A percentile compares a stretch with the other conserved stretches of the same genome.
Conservation (phyloP, 2,888 invertebrate species). For the Brassicogethes aeneus region DNA sequence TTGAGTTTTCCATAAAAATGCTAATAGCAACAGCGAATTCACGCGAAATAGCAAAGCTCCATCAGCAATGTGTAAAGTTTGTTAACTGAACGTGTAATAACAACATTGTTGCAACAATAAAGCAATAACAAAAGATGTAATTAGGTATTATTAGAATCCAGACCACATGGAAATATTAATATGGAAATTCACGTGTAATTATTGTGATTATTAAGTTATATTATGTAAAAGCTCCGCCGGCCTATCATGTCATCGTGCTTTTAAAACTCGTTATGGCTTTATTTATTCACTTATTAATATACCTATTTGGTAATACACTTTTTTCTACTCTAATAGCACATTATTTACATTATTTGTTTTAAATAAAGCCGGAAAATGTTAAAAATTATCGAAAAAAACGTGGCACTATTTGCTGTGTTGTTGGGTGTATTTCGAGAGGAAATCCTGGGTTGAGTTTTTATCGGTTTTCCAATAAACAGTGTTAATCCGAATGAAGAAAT, state of each 20-base stretch:
- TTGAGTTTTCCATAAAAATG: conserved; percentile 21
- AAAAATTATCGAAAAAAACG: no score
- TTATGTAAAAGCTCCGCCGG: neutral
- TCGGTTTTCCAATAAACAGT: no score
- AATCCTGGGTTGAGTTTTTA: no score
- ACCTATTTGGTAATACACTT: no score
- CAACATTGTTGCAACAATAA: neutral
- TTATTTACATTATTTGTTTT: no score
- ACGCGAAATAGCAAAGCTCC: conserved; percentile 22
- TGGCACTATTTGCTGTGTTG: no score
- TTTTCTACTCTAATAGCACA: no score
- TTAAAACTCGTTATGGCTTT: no score
- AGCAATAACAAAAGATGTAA: neutral
- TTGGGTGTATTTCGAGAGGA: no score
- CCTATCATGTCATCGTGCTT: neutral
- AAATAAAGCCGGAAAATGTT: no score
- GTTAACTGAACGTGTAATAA: conserved; percentile 9
- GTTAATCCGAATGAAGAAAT: no score
- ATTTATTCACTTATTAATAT: no score
- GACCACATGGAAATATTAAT: neutral
- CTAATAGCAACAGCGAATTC: conserved; percentile 21
- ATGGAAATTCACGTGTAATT: neutral
- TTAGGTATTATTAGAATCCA: neutral
- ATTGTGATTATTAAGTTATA: neutral
- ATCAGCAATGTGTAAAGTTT: conserved; percentile 13